Evolutionary conservation across 2,888 invertebrate genomes (phyloP), one percentile per base, ranked within the genome.

Genomic region (Calephelis perditalis): DNA sequence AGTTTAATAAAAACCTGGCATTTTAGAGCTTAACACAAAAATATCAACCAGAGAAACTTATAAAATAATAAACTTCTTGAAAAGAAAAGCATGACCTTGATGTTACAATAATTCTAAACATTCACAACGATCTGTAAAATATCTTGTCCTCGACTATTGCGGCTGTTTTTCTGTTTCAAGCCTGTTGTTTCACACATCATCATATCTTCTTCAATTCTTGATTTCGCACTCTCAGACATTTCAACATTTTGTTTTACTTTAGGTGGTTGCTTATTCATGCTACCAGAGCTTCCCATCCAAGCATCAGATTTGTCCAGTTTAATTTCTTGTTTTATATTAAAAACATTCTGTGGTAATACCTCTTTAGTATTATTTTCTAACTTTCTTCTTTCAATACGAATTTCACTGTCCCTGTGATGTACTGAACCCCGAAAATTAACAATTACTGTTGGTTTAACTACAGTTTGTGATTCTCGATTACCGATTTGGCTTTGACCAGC

Each of bases 401-500:
- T 83, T 45, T 86, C 87, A 54, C 85, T 84, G 15, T 90, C 90
- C 62, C 73, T 76, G 58, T 89, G 81, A 58, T 72, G 82, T 1
- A 90, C 81, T 1, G 83, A 78, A 0, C 87, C 89, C 62, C 89
- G 75, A 12, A 91, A 80, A 61, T 91, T 91, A 0, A 91, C 84
- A 37, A 91, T 90, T 0, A 91, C 87, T 1, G 89, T 91, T 5
- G 91, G 91, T 64, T 89, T 91, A 0, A 90, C 74, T 0, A 90
- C 85, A 47, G 86, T 87, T 74, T 91, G 90, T 1, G 86, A 80
- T 70, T 90, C 88, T 45, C 89, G 78, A 64, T 90, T 80, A 0
- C 91, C 91, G 9, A 91, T 87, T 65, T 91, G 91, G 65, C 90
- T 91, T 66, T 85, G 84, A 9, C 89, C 90, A 49, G 78, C 75